Evolutionary conservation across 2,888 invertebrate genomes (phyloP).

Genomic region (Hyposoter dolosus): DNA sequence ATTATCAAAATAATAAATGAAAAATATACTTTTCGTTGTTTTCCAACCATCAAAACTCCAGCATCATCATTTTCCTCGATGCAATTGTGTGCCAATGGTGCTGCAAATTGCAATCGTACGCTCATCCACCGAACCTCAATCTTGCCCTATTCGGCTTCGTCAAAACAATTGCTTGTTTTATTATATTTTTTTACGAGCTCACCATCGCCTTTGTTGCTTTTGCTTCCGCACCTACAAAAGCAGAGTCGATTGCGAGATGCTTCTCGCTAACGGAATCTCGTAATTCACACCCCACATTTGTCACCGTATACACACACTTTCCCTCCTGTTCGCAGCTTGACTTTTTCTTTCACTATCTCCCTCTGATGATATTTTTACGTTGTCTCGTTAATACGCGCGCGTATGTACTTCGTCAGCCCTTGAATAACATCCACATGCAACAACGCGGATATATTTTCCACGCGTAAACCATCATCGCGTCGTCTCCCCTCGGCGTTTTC

Average conservation of each 20-base stretch:
- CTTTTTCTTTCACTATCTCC: not conserved
- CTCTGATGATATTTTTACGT: not conserved
- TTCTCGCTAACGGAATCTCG: not conserved
- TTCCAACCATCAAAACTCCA: too few relatives aligned
- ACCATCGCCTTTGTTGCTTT: not conserved
- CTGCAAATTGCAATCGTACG: too few relatives aligned
- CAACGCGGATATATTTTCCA: not conserved
- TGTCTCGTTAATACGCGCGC: not conserved
- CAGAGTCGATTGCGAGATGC: not conserved
- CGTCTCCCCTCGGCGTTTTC: slow-evolving; percentile 33
- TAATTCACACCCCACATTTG: slow-evolving; percentile 7
- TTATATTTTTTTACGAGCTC: not conserved
- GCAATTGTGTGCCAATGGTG: too few relatives aligned
- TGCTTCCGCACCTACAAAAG: not conserved
- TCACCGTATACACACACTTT: not conserved
- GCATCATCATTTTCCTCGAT: too few relatives aligned
- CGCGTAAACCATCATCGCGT: not conserved
- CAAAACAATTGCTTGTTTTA: not conserved
- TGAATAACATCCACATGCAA: not conserved
- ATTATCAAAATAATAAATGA: too few relatives aligned
- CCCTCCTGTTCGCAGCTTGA: not conserved
- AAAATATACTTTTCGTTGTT: too few relatives aligned
- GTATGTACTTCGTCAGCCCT: not conserved
- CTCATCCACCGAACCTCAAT: too few relatives aligned
- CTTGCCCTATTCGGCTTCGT: too few relatives aligned